A percentile compares a stretch with the other conserved stretches of the same genome.
phyloP scores from a whole-genome alignment of 2,888 invertebrate species.

The Nephrocerus scutellatus region DNA sequence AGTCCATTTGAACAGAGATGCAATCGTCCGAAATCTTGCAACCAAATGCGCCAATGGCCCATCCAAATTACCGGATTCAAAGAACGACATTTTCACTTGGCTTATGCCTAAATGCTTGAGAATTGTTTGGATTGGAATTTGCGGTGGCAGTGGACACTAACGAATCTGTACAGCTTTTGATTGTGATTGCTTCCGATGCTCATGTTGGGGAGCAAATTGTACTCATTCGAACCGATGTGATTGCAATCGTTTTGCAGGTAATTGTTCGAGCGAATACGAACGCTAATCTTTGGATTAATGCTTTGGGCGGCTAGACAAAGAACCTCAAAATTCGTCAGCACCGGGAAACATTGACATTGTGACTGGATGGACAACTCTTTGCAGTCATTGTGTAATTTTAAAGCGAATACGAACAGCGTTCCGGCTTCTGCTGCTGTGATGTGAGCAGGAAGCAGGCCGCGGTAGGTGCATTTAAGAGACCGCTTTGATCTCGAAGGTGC shows the following conservation, averaged over 20 bases:
- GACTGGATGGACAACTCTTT: constrained; percentile 31
- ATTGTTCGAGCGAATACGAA: constrained; percentile 35
- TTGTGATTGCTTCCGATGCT: constrained; percentile 36
- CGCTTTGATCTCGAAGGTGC: no score
- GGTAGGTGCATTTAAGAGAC: no score
- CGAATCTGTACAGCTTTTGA: constrained; percentile 40
- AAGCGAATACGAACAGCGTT: constrained; percentile 20
- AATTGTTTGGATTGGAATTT: constrained; percentile 47
- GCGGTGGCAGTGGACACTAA: constrained; percentile 42
- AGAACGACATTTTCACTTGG: constrained; percentile 49
- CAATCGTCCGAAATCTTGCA: constrained; percentile 53
- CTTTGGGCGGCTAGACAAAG: constrained; percentile 34
- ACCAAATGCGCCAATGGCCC: constrained; percentile 56
- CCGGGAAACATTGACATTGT: constrained; percentile 36
- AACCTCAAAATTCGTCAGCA: constrained; percentile 39
- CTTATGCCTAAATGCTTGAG: constrained; percentile 42
- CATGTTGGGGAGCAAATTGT: constrained; percentile 36
- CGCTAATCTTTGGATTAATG: constrained; percentile 38
- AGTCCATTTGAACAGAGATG: constrained; percentile 57
- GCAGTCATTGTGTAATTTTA: constrained; percentile 33
- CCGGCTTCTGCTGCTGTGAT: no score
- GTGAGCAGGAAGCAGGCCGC: no score
- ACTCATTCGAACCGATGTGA: constrained; percentile 35
- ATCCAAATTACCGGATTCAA: constrained; percentile 49
- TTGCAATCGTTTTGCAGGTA: constrained; percentile 43